These are phyloP conservation scores for Synergus itoensis DNA, from an alignment of 2,888 invertebrate species.

Conservation along the genomic window DNA sequence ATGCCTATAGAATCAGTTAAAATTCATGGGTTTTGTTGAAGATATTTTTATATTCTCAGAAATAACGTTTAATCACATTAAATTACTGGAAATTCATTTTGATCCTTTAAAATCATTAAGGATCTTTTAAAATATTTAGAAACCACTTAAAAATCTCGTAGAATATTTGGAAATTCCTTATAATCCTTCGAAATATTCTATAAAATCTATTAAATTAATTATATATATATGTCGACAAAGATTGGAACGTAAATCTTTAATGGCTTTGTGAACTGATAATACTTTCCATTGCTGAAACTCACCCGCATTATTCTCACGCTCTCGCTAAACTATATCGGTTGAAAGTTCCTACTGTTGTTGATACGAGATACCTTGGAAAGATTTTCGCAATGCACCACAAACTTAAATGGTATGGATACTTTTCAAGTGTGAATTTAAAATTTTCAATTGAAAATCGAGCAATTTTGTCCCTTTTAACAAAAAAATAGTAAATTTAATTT, in stretches of 20 bases:
- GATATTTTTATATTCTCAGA: no score
- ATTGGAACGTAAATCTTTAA: constrained; percentile 10
- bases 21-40: no score
- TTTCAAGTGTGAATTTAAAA: neutral
- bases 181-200: no score
- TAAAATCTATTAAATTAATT: neutral
- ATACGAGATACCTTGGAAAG: constrained; percentile 7
- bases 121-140: no score
- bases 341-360: constrained; percentile 29
- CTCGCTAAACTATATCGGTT: constrained; percentile 30
- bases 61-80: no score
- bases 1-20: no score
- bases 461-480: no score
- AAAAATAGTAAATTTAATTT: no score
- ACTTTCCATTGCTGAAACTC: constrained; percentile 19
- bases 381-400: constrained; percentile 8
- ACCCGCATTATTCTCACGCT: constrained; percentile 34
- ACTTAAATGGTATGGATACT: neutral
- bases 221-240: neutral
- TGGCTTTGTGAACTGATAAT: constrained; percentile 15
- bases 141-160: no score
- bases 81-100: no score
- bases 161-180: no score
- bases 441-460: neutral
- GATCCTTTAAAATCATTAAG: no score